Conservation (phyloP, 2,888 invertebrate genomes). For the Nudaria mundana region DNA sequence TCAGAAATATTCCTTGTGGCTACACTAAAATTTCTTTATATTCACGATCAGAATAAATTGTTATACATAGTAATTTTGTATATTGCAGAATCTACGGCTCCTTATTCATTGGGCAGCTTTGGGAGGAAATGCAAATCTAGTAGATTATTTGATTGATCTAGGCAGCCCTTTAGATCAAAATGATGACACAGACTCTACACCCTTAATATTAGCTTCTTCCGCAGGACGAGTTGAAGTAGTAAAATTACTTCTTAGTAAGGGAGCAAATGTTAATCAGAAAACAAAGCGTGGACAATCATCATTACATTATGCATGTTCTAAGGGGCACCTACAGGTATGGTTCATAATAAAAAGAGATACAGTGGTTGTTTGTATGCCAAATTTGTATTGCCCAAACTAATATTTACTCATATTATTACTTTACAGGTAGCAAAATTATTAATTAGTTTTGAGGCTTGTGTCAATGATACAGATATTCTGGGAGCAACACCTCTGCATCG, state of each 20-base stretch:
- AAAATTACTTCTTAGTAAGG: conserved; percentile 82
- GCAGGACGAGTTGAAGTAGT: conserved; percentile 88
- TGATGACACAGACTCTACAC: conserved; percentile 90
- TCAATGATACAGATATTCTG: conserved; percentile 85
- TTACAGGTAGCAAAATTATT: conserved; percentile 85
- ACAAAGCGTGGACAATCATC: conserved; percentile 89
- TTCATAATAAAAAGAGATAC: no score
- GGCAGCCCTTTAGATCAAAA: conserved; percentile 85
- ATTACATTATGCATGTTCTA: conserved; percentile 92
- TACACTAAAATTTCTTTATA: no score
- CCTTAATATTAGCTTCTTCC: conserved; percentile 89
- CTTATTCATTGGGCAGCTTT: conserved; percentile 91
- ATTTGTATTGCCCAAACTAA: no score
- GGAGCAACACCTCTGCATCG: conserved; percentile 90
- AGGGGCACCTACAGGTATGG: conserved; percentile 86
- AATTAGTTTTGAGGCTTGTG: conserved; percentile 84
- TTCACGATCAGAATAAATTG: no score
- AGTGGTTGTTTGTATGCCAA: no score
- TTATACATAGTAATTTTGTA: neutral
- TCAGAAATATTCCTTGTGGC: no score
- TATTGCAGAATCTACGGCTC: conserved; percentile 85
- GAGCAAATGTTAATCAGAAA: conserved; percentile 87
- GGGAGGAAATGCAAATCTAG: conserved; percentile 88
- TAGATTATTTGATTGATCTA: conserved; percentile 84
- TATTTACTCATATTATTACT: no score